Evolutionary conservation across 2,113 vertebrate genomes (phyloP), one percentile per base, ranked within the genome.

Genomic region (Percina caprodes): DNA sequence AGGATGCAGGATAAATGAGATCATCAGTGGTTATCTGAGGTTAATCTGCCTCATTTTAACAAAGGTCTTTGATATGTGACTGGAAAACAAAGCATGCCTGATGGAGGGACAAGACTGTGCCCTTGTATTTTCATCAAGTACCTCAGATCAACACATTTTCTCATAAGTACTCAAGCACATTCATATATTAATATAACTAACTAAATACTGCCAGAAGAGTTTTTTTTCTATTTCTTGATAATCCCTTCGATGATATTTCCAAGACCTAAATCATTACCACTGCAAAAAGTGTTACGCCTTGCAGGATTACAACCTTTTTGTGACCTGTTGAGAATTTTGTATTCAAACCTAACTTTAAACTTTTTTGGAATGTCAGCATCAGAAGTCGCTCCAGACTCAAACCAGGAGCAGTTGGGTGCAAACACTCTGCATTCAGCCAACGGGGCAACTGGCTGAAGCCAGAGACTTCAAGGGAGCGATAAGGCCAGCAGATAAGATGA

Each of bases 11-110:
- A 89, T 70, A 62, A 86, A 85, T 78, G 73, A 86, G 72, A 60
- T 35, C 76, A 68, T 88, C 79, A 62, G 51, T 45, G 76, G 83
- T 84, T 86, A 80, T 85, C 74, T 72, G 79, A 86, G 90, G 88
- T 80, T 84, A 88, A 88, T 84, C 69, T 65, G 18, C 3, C 26
- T 75, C 77, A 66, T 80, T 91, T 86, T 70, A 3, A 79, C 2
- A 67, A 54, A 56, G 69, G 71, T 79, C 69, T 88, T 59, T 77
- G 62, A 81, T 35, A 16, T 78, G 56, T 63, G 84, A 80, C 70
- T 80, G 67, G 69, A 75, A 89, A 86, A 86, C 69, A 83, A 82
- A 84, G 56, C 33, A n/a, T 0, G 18, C 18, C 60, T 26, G 55
- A 69, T 54, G 33, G n/a, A 59, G 39, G 39, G 71, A 71, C 55